Evolutionary conservation across 2,797 vertebrate genomes (phyloP), one percentile per base, ranked within the genome.

Genomic region (Chromis chromis): DNA sequence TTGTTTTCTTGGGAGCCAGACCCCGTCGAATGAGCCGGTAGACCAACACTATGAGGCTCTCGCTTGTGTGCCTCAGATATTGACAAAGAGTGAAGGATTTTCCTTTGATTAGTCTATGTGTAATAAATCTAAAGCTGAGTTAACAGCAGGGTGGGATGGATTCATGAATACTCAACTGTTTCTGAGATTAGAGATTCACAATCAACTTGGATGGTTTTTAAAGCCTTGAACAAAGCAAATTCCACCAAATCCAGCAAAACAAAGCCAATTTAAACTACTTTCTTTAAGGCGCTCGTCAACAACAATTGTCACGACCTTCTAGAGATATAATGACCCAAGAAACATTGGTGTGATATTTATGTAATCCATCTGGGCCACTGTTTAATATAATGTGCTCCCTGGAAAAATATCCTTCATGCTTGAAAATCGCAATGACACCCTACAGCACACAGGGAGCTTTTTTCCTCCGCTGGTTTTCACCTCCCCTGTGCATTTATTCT

Each of bases 1-100:
- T 76, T 68, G 21, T 70, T 85, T 75, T 83, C 79, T 82, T 69
- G 68, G 68, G 68, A 74, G 65, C 55, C 13, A 74, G 55, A 80
- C 60, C 68, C 57, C 54, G 39, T 66, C 46, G 16, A 60, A 33
- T 6, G 55, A 65, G 57, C 64, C 39, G 25, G 27, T 25, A 50
- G 55, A 50, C 54, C 19, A 16, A 69, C 58, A 68, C 25, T 0
- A 53, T 36, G 68, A 24, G 1, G 58, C 60, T 59, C 48, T 59
- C 40, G 17, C 52, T 54, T 27, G 50, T 24, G 36, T 65, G 42
- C 44, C 49, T 17, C 3, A 3, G 44, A 39, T 80, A 80, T 71
- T 58, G 70, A 81, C 70, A 78, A 69, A 86, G 67, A 65, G 53
- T 4, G 36, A 58, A 31, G 22, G 48, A 52, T 82, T 76, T 61